Base-by-base conservation (phyloP, 1,140 invertebrate genomes). In the Bilobella aurantiaca region DNA sequence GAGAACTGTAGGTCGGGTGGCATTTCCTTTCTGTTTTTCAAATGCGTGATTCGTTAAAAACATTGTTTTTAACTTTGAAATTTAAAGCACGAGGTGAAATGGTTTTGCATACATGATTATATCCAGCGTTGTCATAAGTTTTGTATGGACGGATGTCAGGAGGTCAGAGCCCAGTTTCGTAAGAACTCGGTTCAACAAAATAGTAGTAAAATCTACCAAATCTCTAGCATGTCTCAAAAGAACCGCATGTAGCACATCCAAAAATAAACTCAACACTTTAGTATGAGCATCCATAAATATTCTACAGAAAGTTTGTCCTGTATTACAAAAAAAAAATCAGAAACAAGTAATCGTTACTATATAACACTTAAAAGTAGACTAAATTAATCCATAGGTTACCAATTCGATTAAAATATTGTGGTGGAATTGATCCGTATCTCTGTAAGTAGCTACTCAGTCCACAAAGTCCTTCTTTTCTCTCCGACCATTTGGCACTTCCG, bases 231-330 rank as follows among this genome's bases (percentile, higher is more conserved):
- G 71, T 23, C 71, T 46, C 46, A 67, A 59, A n/a, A 73, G 56
- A 1, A 73, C 71, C 2, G 66, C 71, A 58, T 73, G 68, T 21
- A 73, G 65, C 8, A 73, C 71, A 59, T 73, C 71, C 34, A 73
- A 58, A 59, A 73, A 73, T 2, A 73, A 42, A 47, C 71, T 73
- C 47, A 73, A 49, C 5, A 73, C 71, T 60, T 73, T 73, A 5
- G 71, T 73, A 42, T 73, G 71, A 16, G 71, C 71, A 61, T 73
- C 71, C 71, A 73, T 73, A 66, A 73, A 73, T 28, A 73, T 73
- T 31, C 71, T 63, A 62, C 71, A 73, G 67, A 73, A 73, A 32
- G 71, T 73, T 65, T 73, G 68, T 56, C 71, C 71, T 73, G 34
- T 3, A 59, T 58, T n/a, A 64, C 5, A 47, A 32, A 62, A 66